Percentiles rank a stretch among this genome's conserved stretches.
Evolutionary conservation across 2,797 vertebrate genomes (phyloP).

Genomic region (Dallia pectoralis): DNA sequence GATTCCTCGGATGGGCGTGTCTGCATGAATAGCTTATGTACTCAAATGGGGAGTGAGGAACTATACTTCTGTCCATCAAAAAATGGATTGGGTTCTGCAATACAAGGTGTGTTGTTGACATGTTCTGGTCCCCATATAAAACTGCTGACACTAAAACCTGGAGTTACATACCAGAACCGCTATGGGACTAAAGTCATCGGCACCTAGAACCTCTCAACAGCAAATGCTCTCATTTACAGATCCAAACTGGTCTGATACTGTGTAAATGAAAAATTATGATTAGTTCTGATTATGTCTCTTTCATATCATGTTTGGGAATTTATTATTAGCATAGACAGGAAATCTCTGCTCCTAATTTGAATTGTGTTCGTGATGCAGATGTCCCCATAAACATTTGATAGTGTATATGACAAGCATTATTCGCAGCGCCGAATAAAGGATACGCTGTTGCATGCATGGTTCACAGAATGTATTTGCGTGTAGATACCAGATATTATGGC

Average conservation of each 20-base stretch:
- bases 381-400: not conserved
- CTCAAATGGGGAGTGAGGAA: slow-evolving; percentile 20
- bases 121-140: not conserved
- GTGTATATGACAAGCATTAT: not conserved
- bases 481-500: not conserved
- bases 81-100: slow-evolving; percentile 20
- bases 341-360: not conserved
- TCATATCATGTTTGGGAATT: not conserved
- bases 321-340: not conserved
- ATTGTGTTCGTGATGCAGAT: not conserved
- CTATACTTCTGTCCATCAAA: slow-evolving; percentile 29
- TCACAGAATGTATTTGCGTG: no score
- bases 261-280: not conserved
- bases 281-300: not conserved
- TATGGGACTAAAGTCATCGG: not conserved
- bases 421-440: not conserved
- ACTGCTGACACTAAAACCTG: not conserved
- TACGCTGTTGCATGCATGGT: not conserved
- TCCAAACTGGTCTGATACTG: not conserved
- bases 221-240: not conserved
- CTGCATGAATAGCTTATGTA: slow-evolving; percentile 28
- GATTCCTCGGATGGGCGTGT: slow-evolving; percentile 59
- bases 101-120: slow-evolving; percentile 30
- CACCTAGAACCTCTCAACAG: not conserved
- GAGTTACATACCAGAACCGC: no score